Base-by-base conservation (phyloP, 1,140 invertebrate genomes). In the Cyrtorhinus lividipennis region DNA sequence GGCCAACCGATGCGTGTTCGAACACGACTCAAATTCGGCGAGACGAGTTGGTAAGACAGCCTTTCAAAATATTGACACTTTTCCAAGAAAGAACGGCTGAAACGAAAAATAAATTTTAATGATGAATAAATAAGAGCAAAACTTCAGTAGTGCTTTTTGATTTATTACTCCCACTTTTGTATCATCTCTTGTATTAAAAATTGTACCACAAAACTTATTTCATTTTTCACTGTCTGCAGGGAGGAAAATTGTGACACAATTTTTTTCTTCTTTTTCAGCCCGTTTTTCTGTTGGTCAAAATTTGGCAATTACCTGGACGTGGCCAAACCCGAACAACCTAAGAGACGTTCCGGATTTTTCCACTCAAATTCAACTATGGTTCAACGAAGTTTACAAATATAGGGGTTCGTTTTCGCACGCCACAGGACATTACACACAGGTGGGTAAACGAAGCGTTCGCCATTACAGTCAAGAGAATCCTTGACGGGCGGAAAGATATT, bases 341-440 rank as follows among this genome's bases (percentile, higher is more conserved):
- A 79, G 85, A 67, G 77, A 78, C 45, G 71, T 79, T 60, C 84
- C 87, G 2, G 83, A 88, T 69, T 91, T 88, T 75, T 73, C 77
- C 62, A 81, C 80, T 48, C 83, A 85, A 71, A 87, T 89, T 64
- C 77, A 80, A 56, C 80, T 79, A 56, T 91, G 88, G 88, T 90
- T 89, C 75, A 82, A 85, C 71, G 88, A 91, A 76, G 85, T 88
- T 45, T 77, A 80, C 65, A 78, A 83, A 64, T 88, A 83, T 73
- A 81, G 79, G 56, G 86, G 81, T 70, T 80, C 78, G 62, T 85
- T 81, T 71, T 81, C 79, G 59, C 76, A 78, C 64, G 77, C 78
- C 64, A 87, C 86, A 2, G 87, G 84, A 48, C 88, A 91, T 76
- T 91, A 89, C 71, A 88, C 87, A 46, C 87, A 90, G 80, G 85